Conservation (phyloP, 2,797 vertebrate species). For the Danio jaintianensis region DNA sequence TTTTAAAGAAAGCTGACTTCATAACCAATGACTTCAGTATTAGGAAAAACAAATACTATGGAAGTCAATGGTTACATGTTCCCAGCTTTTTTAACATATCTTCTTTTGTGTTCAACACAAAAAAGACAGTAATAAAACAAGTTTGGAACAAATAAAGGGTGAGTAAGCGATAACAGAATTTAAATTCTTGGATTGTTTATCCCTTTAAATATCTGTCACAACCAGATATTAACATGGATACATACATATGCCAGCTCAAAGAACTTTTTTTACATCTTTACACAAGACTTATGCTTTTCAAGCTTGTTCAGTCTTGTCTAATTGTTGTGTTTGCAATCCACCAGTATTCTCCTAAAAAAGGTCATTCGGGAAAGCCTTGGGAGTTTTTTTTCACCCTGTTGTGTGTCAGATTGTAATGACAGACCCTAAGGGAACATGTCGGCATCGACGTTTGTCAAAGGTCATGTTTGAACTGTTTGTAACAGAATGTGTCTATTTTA, state of each 20-base stretch:
- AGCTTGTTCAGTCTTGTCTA: slow-evolving; percentile 31
- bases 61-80: too few species aligned
- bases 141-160: too few species aligned
- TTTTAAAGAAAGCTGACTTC: too few species aligned
- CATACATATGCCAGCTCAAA: not conserved
- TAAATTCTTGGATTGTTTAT: too few species aligned
- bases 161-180: too few species aligned
- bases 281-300: not conserved
- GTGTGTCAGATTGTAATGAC: slow-evolving; percentile 10
- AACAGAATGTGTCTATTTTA: slow-evolving; percentile 17
- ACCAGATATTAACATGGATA: not conserved
- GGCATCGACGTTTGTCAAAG: slow-evolving; percentile 17
- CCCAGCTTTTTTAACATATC: too few species aligned
- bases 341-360: slow-evolving; percentile 26
- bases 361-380: slow-evolving; percentile 11
- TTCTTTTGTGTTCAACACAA: too few species aligned
- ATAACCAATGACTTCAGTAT: too few species aligned
- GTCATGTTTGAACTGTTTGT: slow-evolving; percentile 14
- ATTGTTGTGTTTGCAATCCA: slow-evolving; percentile 22
- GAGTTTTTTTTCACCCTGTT: not conserved
- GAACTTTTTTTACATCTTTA: not conserved
- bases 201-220: not conserved
- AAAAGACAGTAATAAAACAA: too few species aligned
- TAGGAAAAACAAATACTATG: too few species aligned
- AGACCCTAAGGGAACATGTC: not conserved